Percentiles rank a stretch among this genome's conserved stretches.
Conservation (phyloP, 2,113 vertebrate species). For the Zapornia atra region DNA sequence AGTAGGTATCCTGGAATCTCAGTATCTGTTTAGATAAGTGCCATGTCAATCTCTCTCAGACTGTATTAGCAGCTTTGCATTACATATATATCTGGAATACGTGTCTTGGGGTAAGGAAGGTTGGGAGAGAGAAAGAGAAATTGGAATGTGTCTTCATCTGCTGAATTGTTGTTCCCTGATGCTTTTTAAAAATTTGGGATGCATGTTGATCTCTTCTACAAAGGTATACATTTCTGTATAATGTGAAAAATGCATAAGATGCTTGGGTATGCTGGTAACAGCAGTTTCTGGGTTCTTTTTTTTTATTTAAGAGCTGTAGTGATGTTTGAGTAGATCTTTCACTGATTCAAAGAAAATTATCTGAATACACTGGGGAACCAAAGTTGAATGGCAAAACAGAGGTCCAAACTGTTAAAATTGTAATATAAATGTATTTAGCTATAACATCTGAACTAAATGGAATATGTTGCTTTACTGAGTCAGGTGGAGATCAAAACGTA, state of each 20-base stretch:
- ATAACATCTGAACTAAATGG: background rate
- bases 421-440: background rate
- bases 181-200: background rate
- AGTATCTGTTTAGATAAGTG: constrained; percentile 24
- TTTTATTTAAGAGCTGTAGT: background rate
- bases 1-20: constrained; percentile 47
- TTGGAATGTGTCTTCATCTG: background rate
- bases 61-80: constrained; percentile 3
- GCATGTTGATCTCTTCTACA: background rate
- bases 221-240: background rate
- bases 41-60: background rate
- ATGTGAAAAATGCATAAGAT: background rate
- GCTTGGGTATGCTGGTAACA: background rate
- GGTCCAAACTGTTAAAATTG: background rate
- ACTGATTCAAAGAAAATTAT: background rate
- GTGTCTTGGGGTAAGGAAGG: background rate
- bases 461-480: background rate
- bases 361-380: background rate
- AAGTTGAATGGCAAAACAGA: background rate
- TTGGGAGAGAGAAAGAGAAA: constrained; percentile 4
- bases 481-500: background rate
- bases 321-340: background rate
- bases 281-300: background rate
- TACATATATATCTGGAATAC: background rate
- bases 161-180: background rate